A percentile compares a stretch with the other conserved stretches of the same genome.
Conservation (phyloP, 2,888 invertebrate genomes). For the Cyaniris semiargus region DNA sequence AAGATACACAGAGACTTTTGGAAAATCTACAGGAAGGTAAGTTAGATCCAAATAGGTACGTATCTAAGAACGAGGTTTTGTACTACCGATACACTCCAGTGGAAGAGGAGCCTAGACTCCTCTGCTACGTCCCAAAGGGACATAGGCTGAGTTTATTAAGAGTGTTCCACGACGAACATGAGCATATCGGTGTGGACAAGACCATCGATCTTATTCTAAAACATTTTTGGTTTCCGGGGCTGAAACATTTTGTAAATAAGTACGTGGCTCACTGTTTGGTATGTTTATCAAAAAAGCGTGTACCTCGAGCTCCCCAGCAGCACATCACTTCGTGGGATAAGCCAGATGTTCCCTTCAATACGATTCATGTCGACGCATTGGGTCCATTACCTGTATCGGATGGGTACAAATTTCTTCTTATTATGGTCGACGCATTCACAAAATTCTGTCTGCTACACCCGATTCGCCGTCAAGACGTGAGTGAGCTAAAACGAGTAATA, state of each 20-base stretch:
- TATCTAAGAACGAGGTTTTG: neutral
- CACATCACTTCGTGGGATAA: constrained; percentile 27
- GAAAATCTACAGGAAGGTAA: neutral
- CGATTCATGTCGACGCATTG: constrained; percentile 21
- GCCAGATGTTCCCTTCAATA: neutral
- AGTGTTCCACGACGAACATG: neutral
- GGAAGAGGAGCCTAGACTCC: neutral
- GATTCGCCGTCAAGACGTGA: constrained; percentile 34
- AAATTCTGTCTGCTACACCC: constrained; percentile 26
- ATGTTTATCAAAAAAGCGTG: neutral
- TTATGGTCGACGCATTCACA: no score
- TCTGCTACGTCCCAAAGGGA: neutral
- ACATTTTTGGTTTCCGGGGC: neutral
- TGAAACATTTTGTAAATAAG: neutral
- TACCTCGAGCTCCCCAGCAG: constrained; percentile 9
- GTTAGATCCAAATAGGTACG: no score
- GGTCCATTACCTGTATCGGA: constrained; percentile 18
- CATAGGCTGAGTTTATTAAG: neutral
- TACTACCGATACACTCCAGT: neutral
- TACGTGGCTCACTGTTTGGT: neutral
- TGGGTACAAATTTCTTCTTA: no score
- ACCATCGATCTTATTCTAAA: no score
- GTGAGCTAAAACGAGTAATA: constrained; percentile 30
- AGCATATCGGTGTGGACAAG: no score
- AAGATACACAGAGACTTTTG: constrained; percentile 35